phyloP scores from a whole-genome alignment of 2,113 vertebrate genomes.

The Promerops cafer region DNA sequence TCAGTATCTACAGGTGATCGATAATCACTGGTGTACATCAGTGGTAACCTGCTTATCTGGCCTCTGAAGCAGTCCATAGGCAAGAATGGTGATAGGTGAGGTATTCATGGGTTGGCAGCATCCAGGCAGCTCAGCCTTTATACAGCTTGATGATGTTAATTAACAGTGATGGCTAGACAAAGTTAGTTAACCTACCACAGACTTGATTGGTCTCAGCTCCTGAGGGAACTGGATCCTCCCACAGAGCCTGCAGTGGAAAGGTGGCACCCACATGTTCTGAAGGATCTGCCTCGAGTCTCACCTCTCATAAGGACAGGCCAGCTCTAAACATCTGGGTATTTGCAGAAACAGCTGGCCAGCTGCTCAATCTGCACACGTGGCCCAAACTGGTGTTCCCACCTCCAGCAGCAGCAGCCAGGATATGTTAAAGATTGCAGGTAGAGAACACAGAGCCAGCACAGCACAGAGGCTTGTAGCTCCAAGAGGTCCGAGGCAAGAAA shows the following conservation, averaged over 20 bases:
- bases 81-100: background rate
- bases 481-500: background rate
- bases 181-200: background rate
- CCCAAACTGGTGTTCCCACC: background rate
- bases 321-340: background rate
- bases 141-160: background rate
- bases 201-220: background rate
- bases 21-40: background rate
- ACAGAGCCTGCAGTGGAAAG: background rate
- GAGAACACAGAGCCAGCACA: background rate
- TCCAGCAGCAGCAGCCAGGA: background rate
- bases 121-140: background rate
- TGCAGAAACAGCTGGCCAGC: background rate
- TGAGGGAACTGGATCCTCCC: background rate
- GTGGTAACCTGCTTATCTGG: background rate
- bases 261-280: background rate
- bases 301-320: background rate
- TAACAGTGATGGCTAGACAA: background rate
- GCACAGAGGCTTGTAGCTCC: background rate
- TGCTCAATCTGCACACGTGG: background rate
- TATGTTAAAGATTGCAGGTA: background rate
- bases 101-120: background rate
- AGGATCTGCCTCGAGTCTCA: background rate
- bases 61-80: background rate
- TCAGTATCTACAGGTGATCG: background rate